Conservation (phyloP, 2,888 invertebrate species). For the Pollenia angustigena region DNA sequence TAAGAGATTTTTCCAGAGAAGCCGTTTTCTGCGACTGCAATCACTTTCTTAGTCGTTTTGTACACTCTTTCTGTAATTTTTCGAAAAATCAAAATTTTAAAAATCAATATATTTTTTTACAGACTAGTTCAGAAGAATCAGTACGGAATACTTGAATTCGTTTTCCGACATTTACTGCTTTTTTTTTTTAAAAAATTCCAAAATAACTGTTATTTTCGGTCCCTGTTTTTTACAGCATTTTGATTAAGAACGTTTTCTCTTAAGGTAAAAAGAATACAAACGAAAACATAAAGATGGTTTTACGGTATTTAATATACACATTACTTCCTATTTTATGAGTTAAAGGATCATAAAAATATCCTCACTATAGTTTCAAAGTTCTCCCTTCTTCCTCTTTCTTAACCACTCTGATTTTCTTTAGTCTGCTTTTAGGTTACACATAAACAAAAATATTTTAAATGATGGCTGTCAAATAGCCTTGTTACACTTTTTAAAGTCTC, state of each 20-base stretch:
- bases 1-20: too few species aligned
- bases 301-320: conserved; percentile 42
- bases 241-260: conserved; percentile 9
- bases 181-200: too few species aligned
- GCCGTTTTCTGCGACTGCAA: too few species aligned
- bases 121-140: too few species aligned
- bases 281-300: conserved; percentile 13
- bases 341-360: conserved; percentile 55
- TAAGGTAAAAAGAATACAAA: not conserved
- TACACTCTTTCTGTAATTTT: too few species aligned
- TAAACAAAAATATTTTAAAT: too few species aligned
- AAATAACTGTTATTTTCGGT: too few species aligned
- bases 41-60: too few species aligned
- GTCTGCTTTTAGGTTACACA: conserved; percentile 5
- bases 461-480: conserved; percentile 25
- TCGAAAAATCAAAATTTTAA: too few species aligned
- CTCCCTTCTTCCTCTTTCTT: not conserved
- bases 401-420: not conserved
- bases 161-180: too few species aligned
- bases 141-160: too few species aligned
- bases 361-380: not conserved
- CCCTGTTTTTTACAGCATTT: conserved; percentile 15
- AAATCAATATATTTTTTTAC: too few species aligned
- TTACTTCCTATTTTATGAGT: conserved; percentile 60
- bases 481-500: not conserved